Evolutionary conservation across 2,113 vertebrate species (phyloP).

Genomic region (Oncorhynchus mykiss): DNA sequence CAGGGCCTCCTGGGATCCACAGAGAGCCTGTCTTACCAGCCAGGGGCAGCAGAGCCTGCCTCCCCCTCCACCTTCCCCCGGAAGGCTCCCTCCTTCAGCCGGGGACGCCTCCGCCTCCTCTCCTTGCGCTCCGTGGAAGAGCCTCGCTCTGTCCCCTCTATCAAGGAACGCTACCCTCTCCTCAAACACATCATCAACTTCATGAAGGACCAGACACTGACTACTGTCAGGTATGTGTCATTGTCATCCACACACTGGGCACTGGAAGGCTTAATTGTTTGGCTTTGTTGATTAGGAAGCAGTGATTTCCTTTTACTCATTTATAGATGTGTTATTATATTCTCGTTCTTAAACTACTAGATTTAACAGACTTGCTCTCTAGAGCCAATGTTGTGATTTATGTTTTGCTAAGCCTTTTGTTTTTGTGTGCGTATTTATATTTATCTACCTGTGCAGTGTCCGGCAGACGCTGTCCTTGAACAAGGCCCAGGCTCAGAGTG

Average conservation of each 20-base stretch:
- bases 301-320: background rate
- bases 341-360: background rate
- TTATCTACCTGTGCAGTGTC: constrained; percentile 71
- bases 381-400: background rate
- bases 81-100: constrained; percentile 81
- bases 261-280: background rate
- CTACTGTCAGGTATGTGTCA: constrained; percentile 79
- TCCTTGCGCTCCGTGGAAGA: constrained; percentile 92
- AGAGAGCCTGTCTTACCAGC: constrained; percentile 69
- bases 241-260: background rate
- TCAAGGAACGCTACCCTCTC: constrained; percentile 88
- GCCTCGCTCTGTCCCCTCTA: constrained; percentile 72
- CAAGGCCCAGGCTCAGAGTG: constrained; percentile 85
- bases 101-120: constrained; percentile 89
- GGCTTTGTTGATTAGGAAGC: background rate
- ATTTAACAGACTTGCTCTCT: background rate
- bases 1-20: constrained; percentile 55
- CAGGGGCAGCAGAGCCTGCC: constrained; percentile 74
- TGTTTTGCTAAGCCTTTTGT: background rate
- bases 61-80: constrained; percentile 83
- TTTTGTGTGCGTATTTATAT: background rate
- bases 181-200: constrained; percentile 88
- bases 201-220: constrained; percentile 88
- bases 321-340: background rate
- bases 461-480: constrained; percentile 87